These are phyloP conservation scores for Orchesella cincta DNA, from an alignment of 1,140 invertebrate species.

Conservation along the genomic window DNA sequence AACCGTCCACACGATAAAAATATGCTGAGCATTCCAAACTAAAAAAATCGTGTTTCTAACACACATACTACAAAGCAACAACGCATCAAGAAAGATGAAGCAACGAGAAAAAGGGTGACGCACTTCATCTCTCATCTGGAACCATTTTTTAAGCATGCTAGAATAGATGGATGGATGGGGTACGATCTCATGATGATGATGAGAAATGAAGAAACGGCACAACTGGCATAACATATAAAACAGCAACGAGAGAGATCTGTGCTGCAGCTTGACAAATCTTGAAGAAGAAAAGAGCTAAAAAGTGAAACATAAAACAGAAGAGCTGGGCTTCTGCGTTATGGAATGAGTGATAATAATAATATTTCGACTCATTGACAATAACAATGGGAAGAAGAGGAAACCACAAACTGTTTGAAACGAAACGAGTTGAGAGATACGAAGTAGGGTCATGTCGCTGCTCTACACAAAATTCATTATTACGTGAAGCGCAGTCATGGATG, in stretches of 20 bases:
- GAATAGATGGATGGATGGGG: background rate
- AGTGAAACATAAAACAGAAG: too few relatives aligned
- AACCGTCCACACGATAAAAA: background rate
- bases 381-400: background rate
- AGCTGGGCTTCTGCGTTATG: too few relatives aligned
- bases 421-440: background rate
- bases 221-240: background rate
- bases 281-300: background rate
- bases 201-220: background rate
- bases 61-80: background rate
- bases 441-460: background rate
- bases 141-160: slow-evolving; percentile 13
- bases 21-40: too few relatives aligned
- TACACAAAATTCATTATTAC: background rate
- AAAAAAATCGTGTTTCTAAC: too few relatives aligned
- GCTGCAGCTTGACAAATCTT: too few relatives aligned
- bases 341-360: too few relatives aligned
- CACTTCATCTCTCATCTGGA: slow-evolving; percentile 29
- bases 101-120: slow-evolving; percentile 5
- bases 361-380: background rate
- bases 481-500: background rate
- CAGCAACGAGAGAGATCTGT: background rate
- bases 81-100: background rate
- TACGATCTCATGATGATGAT: background rate
- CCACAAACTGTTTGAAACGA: background rate